phyloP scores from a whole-genome alignment of 1,140 invertebrate species.

The Sogatella furcifera region DNA sequence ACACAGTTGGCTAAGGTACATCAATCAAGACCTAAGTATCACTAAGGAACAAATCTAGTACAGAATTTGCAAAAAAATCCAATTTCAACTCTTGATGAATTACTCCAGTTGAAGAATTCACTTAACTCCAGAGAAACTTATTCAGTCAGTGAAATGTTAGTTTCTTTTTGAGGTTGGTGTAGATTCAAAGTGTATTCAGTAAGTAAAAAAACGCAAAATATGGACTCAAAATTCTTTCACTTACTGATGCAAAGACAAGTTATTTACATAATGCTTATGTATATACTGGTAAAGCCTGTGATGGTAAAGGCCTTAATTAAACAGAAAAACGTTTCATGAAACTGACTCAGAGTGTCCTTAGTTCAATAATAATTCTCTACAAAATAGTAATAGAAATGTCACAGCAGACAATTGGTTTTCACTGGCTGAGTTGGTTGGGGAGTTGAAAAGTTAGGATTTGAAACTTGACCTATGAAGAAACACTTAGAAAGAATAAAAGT shows the following conservation, averaged over 20 bases:
- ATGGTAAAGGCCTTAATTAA: slow-evolving; percentile 13
- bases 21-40: too few species aligned
- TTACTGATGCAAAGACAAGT: slow-evolving; percentile 15
- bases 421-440: slow-evolving; percentile 28
- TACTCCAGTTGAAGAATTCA: too few species aligned
- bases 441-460: slow-evolving; percentile 25
- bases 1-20: too few species aligned
- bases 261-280: slow-evolving; percentile 28
- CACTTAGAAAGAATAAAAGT: slow-evolving; percentile 34
- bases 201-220: slow-evolving; percentile 36
- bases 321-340: slow-evolving; percentile 20
- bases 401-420: slow-evolving; percentile 33
- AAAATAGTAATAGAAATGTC: slow-evolving; percentile 27
- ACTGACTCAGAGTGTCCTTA: slow-evolving; percentile 24
- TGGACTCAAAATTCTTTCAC: slow-evolving; percentile 21
- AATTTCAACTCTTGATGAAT: too few species aligned
- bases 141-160: neutral
- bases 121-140: too few species aligned
- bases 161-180: slow-evolving; percentile 29
- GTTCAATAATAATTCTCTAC: slow-evolving; percentile 25
- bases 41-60: too few species aligned
- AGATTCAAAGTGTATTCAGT: slow-evolving; percentile 34
- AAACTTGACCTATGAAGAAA: slow-evolving; percentile 30
- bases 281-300: slow-evolving; percentile 25
- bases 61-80: too few species aligned